Percentiles rank a stretch among this genome's conserved stretches.
Evolutionary conservation across 2,113 vertebrate species (phyloP).

Genomic region (Sebastes schlegelii): DNA sequence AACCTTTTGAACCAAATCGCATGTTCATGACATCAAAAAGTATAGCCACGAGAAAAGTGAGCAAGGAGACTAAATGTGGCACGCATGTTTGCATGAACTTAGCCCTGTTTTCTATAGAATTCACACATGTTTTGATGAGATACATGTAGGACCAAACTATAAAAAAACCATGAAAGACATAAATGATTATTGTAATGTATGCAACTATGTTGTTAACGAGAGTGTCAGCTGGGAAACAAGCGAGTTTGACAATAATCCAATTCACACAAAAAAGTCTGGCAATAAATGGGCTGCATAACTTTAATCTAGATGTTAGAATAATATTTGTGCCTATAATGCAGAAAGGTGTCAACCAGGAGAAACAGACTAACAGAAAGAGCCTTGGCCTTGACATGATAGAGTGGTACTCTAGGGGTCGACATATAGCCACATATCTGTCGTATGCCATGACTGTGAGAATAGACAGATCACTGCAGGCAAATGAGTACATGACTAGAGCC

Average conservation of each 20-base stretch:
- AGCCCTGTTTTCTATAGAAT: slow-evolving; percentile 42
- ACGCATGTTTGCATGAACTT: slow-evolving; percentile 73
- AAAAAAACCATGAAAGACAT: slow-evolving; percentile 30
- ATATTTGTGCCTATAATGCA: slow-evolving; percentile 14
- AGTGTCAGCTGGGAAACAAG: slow-evolving; percentile 36
- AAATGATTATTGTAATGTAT: slow-evolving; percentile 29
- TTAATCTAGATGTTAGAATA: slow-evolving; percentile 22
- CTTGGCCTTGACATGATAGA: slow-evolving; percentile 52
- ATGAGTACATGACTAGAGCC: slow-evolving; percentile 40
- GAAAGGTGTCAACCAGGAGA: slow-evolving; percentile 36
- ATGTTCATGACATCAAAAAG: slow-evolving; percentile 37
- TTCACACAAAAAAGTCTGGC: slow-evolving; percentile 50
- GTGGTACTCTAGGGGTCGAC: slow-evolving; percentile 58
- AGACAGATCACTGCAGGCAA: slow-evolving; percentile 51
- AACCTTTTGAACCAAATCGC: slow-evolving; percentile 14
- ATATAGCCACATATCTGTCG: slow-evolving; percentile 71
- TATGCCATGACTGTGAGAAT: slow-evolving; percentile 59
- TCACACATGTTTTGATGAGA: slow-evolving; percentile 51
- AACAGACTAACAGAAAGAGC: slow-evolving; percentile 18
- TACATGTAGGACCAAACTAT: slow-evolving; percentile 66
- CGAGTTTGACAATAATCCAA: slow-evolving; percentile 51
- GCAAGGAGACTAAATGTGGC: slow-evolving; percentile 61
- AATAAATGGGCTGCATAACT: slow-evolving; percentile 42
- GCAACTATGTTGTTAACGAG: neutral
- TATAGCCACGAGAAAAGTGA: slow-evolving; percentile 18